phyloP scores from a whole-genome alignment of 2,113 vertebrate species.

The Dipodomys stephensi region DNA sequence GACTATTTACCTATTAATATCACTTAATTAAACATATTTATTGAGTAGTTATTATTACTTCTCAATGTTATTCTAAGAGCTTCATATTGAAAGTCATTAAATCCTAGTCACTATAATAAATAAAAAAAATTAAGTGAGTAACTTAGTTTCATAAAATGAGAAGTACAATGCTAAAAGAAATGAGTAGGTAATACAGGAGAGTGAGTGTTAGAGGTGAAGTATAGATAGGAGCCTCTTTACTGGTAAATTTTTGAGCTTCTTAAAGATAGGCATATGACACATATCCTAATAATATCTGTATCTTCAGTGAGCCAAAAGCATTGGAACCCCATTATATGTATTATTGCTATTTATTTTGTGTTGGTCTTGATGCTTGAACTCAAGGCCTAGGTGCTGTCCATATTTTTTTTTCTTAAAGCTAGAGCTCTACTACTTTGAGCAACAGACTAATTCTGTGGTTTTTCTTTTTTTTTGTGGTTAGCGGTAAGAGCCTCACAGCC shows the following conservation, averaged over 20 bases:
- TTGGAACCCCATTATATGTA: background rate
- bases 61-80: background rate
- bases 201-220: rapidly evolving
- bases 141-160: background rate
- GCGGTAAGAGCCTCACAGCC: no score
- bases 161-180: background rate
- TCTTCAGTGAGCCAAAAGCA: background rate
- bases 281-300: background rate
- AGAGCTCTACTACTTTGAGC: no score
- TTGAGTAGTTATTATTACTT: background rate
- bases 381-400: no score
- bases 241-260: background rate
- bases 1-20: background rate
- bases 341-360: background rate
- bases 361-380: no score
- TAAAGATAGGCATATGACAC: background rate
- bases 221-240: background rate
- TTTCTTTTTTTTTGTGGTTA: no score
- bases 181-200: background rate
- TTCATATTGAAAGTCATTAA: background rate
- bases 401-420: no score
- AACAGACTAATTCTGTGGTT: no score
- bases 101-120: background rate
- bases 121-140: background rate
- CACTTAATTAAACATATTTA: background rate